Evolutionary conservation across 2,888 invertebrate species (phyloP).

Genomic region (Cyrtodaria siliqua): DNA sequence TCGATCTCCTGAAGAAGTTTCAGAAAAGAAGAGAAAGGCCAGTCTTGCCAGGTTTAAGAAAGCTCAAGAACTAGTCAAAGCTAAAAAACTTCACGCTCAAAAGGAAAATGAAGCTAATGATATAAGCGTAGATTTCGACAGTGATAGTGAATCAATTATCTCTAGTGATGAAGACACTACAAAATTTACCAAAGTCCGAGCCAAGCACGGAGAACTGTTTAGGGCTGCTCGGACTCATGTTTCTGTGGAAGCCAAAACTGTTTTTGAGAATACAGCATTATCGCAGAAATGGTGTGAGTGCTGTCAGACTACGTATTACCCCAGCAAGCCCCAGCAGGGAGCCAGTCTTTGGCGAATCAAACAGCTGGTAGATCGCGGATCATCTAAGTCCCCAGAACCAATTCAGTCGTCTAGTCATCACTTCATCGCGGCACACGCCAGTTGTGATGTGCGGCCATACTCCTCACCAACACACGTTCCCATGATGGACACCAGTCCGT

Average conservation of each 20-base stretch:
- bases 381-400: slow-evolving; percentile 42
- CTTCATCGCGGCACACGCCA: slow-evolving; percentile 49
- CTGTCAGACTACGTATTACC: slow-evolving; percentile 58
- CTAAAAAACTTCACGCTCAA: slow-evolving; percentile 7
- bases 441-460: slow-evolving; percentile 57
- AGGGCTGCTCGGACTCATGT: slow-evolving; percentile 66
- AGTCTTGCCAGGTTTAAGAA: slow-evolving; percentile 50
- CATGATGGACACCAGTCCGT: slow-evolving; percentile 56
- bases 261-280: slow-evolving; percentile 43
- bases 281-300: slow-evolving; percentile 60
- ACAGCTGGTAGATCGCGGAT: slow-evolving; percentile 53
- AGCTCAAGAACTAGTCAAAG: slow-evolving; percentile 50
- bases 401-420: slow-evolving; percentile 60
- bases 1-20: slow-evolving; percentile 50
- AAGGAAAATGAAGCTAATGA: slow-evolving; percentile 7
- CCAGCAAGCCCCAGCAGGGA: slow-evolving; percentile 53
- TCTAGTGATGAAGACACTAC: slow-evolving; percentile 20
- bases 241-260: slow-evolving; percentile 54
- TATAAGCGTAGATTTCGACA: not conserved
- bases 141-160: slow-evolving; percentile 12
- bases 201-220: slow-evolving; percentile 54
- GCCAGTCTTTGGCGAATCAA: slow-evolving; percentile 61
- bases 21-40: slow-evolving; percentile 56
- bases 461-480: slow-evolving; percentile 56
- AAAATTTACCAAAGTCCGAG: slow-evolving; percentile 33